A percentile compares a stretch with the other conserved stretches of the same genome.
These are phyloP conservation scores for Ormia ochracea DNA, from an alignment of 2,888 invertebrate genomes.

Conservation along the genomic window DNA sequence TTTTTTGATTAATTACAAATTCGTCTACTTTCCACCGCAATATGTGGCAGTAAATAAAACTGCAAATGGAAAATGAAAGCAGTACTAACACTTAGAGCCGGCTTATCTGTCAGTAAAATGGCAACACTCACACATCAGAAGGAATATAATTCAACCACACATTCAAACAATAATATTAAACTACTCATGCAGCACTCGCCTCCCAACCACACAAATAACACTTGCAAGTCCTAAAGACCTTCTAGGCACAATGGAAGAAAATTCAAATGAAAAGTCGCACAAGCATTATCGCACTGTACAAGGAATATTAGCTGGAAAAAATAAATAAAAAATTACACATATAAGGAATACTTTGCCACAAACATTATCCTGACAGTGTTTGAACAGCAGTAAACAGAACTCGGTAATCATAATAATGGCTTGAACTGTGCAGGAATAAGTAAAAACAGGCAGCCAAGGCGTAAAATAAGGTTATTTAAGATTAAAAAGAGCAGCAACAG, in stretches of 20 bases:
- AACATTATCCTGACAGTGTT: conserved; percentile 31
- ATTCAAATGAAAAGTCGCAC: background rate
- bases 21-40: background rate
- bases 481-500: conserved; percentile 37
- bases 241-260: conserved; percentile 6
- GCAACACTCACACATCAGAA: conserved; percentile 24
- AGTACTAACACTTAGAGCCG: background rate
- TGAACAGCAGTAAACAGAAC: conserved; percentile 9
- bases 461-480: conserved; percentile 55
- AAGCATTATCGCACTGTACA: conserved; percentile 6
- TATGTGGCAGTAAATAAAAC: conserved; percentile 24
- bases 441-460: conserved; percentile 43
- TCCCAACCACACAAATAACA: conserved; percentile 23
- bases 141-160: conserved; percentile 3
- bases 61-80: background rate
- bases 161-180: conserved; percentile 40
- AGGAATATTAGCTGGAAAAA: conserved; percentile 5
- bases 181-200: conserved; percentile 23
- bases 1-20: background rate
- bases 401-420: conserved; percentile 23
- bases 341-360: conserved; percentile 15
- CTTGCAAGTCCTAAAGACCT: conserved; percentile 45
- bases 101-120: conserved; percentile 51
- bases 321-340: conserved; percentile 2
- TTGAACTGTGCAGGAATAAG: background rate